A percentile compares a stretch with the other conserved stretches of the same genome.
Evolutionary conservation across 2,113 vertebrate species (phyloP).

Genomic region (Daphoenositta chrysoptera): DNA sequence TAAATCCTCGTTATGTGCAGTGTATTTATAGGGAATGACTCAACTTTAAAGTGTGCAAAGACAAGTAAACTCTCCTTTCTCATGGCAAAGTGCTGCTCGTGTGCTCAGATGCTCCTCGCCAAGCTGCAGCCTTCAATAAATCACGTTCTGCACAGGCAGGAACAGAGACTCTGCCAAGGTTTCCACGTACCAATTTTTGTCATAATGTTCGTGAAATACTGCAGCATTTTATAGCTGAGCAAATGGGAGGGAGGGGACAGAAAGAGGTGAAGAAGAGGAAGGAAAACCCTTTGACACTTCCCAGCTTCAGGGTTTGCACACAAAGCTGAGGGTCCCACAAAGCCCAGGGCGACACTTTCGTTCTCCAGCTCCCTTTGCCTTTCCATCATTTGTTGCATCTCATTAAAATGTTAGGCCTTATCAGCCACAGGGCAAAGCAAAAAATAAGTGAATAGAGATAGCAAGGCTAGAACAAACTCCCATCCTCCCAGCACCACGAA

Average conservation of each 20-base stretch:
- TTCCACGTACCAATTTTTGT: background rate
- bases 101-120: background rate
- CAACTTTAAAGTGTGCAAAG: constrained; percentile 2
- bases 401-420: background rate
- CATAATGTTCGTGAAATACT: background rate
- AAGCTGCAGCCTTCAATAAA: background rate
- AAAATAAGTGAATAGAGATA: background rate
- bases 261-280: background rate
- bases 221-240: background rate
- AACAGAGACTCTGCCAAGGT: background rate
- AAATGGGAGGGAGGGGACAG: background rate
- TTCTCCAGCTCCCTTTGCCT: background rate
- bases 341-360: background rate
- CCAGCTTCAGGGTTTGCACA: background rate
- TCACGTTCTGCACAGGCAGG: background rate
- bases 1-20: constrained; percentile 14
- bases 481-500: background rate
- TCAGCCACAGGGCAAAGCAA: background rate
- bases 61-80: background rate
- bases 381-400: background rate
- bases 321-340: background rate
- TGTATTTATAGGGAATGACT: constrained; percentile 45
- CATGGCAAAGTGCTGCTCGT: background rate
- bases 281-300: background rate
- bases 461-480: background rate